Evolutionary conservation across 92 coral and sea anemone genomes (phyloP), one percentile per base, ranked within the genome.

Genomic region (Galaxea fascicularis): DNA sequence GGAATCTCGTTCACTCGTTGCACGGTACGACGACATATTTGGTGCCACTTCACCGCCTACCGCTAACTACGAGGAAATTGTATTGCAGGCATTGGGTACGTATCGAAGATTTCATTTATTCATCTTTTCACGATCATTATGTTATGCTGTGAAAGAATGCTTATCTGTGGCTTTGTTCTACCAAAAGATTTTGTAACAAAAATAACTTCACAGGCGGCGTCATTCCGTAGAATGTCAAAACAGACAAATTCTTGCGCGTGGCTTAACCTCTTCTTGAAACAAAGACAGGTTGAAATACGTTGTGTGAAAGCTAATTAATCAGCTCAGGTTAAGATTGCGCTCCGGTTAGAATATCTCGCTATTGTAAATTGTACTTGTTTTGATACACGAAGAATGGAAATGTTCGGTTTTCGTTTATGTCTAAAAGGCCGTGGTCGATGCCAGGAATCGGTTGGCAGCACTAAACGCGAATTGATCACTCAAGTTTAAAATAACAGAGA

Each of bases 11-110:
- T 74, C 90, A 41, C 87, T 97, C 39, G 90, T 95, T 21, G 98
- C 97, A 1, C 78, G 95, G 15, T 95, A 93, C 75, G 93, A 95
- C 25, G 95, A 82, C 56, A 70, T 80, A 12, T 97, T 97, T 65
- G 98, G 95, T 4, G 99, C 97, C 62, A 97, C 94, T 0, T 89
- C 99, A 4, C 73, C 85, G 18, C 90, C 97, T 13, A 93, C 98
- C 11, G 82, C 76, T 30, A 89, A 80, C 67, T 95, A 95, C 66
- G 94, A 93, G 51, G 87, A 91, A 69, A 92, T 91, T 0, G 89
- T 97, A 6, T 87, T 95, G 11, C 64, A 73, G n/a, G 92, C 96
- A 1, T 63, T 93, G 30, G 99, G 99, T 97, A 85, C 80, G 99
- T 90, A 64, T 10, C 53, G 67, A 70, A 56, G 69, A 56, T 75